Percentiles rank a stretch among this genome's conserved stretches.
phyloP scores from a whole-genome alignment of 2,888 invertebrate species.

The Agrenia bidenticulata region DNA sequence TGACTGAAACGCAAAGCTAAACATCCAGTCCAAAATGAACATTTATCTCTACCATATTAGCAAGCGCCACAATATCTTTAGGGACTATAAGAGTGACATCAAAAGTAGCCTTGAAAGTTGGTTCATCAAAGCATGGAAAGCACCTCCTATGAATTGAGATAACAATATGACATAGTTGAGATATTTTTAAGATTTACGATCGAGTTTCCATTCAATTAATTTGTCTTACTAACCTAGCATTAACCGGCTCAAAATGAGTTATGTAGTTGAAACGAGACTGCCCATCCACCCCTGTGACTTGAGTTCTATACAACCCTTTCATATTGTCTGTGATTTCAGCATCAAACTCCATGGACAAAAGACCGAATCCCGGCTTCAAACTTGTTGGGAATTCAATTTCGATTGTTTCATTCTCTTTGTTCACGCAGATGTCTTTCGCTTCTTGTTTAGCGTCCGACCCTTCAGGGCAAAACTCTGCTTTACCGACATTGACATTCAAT shows the following conservation, averaged over 20 bases:
- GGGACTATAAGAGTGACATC: slow-evolving; percentile 83
- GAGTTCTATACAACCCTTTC: slow-evolving; percentile 90
- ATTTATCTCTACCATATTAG: slow-evolving; percentile 82
- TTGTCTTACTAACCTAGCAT: too few species aligned
- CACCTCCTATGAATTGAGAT: slow-evolving; percentile 25
- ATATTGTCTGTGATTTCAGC: slow-evolving; percentile 88
- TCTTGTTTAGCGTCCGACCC: background rate
- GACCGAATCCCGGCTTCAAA: slow-evolving; percentile 61
- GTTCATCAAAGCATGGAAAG: slow-evolving; percentile 56
- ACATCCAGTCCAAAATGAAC: background rate
- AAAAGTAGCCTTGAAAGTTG: slow-evolving; percentile 93
- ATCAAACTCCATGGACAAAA: slow-evolving; percentile 68
- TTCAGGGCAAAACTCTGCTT: slow-evolving; percentile 12
- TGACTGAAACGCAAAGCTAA: too few species aligned
- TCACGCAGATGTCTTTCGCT: slow-evolving; percentile 50
- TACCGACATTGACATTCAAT: slow-evolving; percentile 53
- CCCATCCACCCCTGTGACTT: slow-evolving; percentile 69
- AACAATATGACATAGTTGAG: slow-evolving; percentile 6
- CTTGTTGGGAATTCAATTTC: slow-evolving; percentile 66
- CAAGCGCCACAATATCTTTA: slow-evolving; percentile 78
- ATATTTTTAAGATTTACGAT: background rate
- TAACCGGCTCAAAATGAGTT: slow-evolving; percentile 88
- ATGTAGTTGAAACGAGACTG: slow-evolving; percentile 76
- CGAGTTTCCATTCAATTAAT: too few species aligned
- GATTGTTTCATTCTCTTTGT: slow-evolving; percentile 68